Conservation (phyloP, 2,797 vertebrate genomes). For the Coilia nasus region DNA sequence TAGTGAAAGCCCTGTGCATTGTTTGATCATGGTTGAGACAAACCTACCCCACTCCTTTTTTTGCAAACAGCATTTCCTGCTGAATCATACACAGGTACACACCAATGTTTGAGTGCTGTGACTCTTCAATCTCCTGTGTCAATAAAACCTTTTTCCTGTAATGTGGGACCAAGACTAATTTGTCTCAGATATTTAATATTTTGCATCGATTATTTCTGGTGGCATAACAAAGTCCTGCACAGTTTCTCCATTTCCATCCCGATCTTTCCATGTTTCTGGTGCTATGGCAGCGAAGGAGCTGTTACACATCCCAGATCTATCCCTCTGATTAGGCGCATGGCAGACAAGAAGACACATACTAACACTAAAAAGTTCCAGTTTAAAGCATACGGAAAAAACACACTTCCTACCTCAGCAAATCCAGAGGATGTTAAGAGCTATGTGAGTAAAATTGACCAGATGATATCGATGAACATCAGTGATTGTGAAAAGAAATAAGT, state of each 20-base stretch:
- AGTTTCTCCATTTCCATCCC: background rate
- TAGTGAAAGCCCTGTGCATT: background rate
- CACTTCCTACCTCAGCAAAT: too few species aligned
- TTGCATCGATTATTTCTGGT: background rate
- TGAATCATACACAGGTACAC: constrained; percentile 3
- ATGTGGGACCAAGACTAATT: background rate
- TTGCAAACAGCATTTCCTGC: background rate
- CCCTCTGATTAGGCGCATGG: background rate
- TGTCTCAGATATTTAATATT: background rate
- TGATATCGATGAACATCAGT: background rate
- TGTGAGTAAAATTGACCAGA: background rate
- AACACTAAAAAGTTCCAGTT: background rate
- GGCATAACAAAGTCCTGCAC: background rate
- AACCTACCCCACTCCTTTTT: constrained; percentile 4
- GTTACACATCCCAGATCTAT: background rate
- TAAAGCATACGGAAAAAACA: too few species aligned
- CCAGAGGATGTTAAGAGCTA: too few species aligned
- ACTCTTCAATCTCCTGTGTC: background rate
- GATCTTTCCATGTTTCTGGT: background rate
- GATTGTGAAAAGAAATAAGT: background rate
- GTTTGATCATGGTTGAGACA: background rate
- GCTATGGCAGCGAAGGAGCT: background rate
- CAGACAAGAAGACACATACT: background rate
- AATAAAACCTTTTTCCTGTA: background rate
- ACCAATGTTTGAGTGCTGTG: background rate